Evolutionary conservation across 2,797 vertebrate genomes (phyloP), one percentile per base, ranked within the genome.

Genomic region (Austrolebias charrua): DNA sequence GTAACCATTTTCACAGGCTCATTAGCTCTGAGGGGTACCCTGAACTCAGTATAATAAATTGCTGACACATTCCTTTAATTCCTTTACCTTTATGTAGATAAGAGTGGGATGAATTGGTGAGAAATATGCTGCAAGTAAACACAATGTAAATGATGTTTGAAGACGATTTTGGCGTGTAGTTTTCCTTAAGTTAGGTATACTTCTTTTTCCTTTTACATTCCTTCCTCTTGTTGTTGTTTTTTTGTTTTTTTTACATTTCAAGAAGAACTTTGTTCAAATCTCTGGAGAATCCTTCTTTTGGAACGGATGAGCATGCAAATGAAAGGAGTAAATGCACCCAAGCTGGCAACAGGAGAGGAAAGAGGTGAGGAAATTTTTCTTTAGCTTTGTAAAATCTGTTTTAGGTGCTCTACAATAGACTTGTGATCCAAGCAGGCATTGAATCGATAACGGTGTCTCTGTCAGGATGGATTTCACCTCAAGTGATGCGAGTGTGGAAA

Each of bases 401-500:
- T 72, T 46, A 35, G 58, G 64, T 7, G 5, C 33, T 60, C 61
- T 33, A 47, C 66, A 62, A 44, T 51, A 56, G 46, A 70, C 31
- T 19, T 49, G 2, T 65, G 58, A 69, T 55, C 10, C 4, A 5
- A 63, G 60, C 10, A 46, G 63, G 61, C 28, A 14, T 35, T 35
- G 9, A 52, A 14, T 35, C 35, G 9, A 52, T 62, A 59, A 46
- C 5, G 20, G 18, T 51, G 69, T 66, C 40, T 73, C 44, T 1
- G 52, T 57, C 12, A 4, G 1, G 2, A 31, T 55, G 20, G 33
- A 42, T 60, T 69, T 50, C 52, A 52, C 33, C 16, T 11, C 5
- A 1, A 31, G 33, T 51, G 54, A n/a, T 15, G 59, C 18, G 16
- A 43, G 40, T 53, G 49, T 64, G 58, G 48, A 66, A 14, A 62